A percentile compares a stretch with the other conserved stretches of the same genome.
These are phyloP conservation scores for Atrina japonica DNA, from an alignment of 2,888 invertebrate genomes.

Conservation along the genomic window DNA sequence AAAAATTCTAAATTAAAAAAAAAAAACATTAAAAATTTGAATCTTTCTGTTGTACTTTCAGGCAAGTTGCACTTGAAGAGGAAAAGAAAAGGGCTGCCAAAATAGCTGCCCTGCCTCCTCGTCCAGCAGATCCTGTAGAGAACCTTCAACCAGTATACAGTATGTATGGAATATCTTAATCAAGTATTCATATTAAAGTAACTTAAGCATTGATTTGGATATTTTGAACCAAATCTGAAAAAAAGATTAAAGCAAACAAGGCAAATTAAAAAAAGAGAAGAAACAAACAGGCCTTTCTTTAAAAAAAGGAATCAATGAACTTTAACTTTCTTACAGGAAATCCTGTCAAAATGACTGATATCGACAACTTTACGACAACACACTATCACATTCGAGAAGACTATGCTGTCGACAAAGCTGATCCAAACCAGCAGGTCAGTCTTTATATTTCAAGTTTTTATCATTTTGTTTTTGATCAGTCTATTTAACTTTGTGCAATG, in stretches of 20 bases:
- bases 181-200: background rate
- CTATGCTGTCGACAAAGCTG: constrained; percentile 72
- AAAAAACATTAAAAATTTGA: too few species aligned
- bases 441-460: background rate
- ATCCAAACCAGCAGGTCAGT: constrained; percentile 63
- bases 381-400: constrained; percentile 76
- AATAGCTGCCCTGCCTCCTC: constrained; percentile 74
- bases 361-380: constrained; percentile 75
- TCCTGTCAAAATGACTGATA: constrained; percentile 74
- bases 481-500: too few species aligned
- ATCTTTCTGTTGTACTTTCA: too few species aligned
- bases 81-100: constrained; percentile 72
- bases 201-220: too few species aligned
- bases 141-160: constrained; percentile 44
- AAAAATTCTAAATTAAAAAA: too few species aligned
- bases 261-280: too few species aligned
- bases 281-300: too few species aligned
- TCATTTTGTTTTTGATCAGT: too few species aligned
- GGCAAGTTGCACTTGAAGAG: constrained; percentile 71
- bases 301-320: too few species aligned
- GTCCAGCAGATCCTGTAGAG: constrained; percentile 69
- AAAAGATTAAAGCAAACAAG: too few species aligned
- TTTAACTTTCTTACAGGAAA: constrained; percentile 51
- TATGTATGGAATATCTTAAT: constrained; percentile 29
- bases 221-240: too few species aligned